phyloP scores from a whole-genome alignment of 1,140 invertebrate genomes.

The Macrobrachium rosenbergii region DNA sequence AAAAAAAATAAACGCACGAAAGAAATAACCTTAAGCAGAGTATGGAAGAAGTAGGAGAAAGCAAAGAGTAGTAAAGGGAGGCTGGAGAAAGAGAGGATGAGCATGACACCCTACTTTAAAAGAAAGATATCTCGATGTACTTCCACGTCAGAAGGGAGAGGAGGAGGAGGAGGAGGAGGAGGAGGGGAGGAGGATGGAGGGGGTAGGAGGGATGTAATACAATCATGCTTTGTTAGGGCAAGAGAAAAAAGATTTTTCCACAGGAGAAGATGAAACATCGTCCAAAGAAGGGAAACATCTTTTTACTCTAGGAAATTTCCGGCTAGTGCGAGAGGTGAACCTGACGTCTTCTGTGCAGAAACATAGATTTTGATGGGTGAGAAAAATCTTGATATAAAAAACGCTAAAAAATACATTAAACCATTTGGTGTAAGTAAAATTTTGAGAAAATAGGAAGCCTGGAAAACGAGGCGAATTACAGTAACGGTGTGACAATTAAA shows the following conservation, averaged over 20 bases:
- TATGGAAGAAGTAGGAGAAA: not conserved
- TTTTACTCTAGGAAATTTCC: not conserved
- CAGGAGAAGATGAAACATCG: not conserved
- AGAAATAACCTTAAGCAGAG: not conserved
- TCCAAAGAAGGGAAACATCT: not conserved
- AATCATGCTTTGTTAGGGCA: not conserved
- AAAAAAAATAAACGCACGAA: not conserved
- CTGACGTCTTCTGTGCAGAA: not conserved
- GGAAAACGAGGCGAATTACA: too few relatives aligned
- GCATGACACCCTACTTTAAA: not conserved
- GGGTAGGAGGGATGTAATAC: not conserved
- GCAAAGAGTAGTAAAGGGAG: not conserved
- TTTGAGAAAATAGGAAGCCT: too few relatives aligned
- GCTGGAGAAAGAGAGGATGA: not conserved
- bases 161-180: not conserved
- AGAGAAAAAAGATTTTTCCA: not conserved
- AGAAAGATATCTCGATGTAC: too few relatives aligned
- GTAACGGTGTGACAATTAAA: too few relatives aligned
- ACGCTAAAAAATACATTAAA: too few relatives aligned
- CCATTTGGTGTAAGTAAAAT: too few relatives aligned
- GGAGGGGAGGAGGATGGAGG: not conserved
- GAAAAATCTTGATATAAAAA: too few relatives aligned
- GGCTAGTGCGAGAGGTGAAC: too few relatives aligned
- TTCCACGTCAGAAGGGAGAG: not conserved
- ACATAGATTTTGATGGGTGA: not conserved